These are phyloP conservation scores for Pseudonaja textilis DNA, from an alignment of 2,113 vertebrate genomes.

Conservation along the genomic window DNA sequence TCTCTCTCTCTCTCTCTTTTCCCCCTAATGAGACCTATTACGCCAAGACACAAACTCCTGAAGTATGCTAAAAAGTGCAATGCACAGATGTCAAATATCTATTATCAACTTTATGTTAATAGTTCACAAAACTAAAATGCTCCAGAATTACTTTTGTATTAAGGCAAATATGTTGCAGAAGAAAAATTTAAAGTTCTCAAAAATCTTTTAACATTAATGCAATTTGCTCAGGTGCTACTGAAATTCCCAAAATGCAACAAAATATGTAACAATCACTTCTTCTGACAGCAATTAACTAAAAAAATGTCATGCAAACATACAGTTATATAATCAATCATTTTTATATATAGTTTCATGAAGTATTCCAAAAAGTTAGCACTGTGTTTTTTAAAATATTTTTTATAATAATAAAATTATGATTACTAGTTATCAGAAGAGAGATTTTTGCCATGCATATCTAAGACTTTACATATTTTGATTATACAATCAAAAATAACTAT, in stretches of 20 bases:
- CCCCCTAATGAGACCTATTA: slow-evolving; percentile 75
- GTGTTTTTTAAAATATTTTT: neutral
- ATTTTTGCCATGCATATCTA: neutral
- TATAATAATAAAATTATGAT: slow-evolving; percentile 4
- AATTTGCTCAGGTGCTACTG: neutral
- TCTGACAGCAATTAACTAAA: neutral
- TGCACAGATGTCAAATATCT: slow-evolving; percentile 71
- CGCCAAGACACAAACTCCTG: slow-evolving; percentile 69
- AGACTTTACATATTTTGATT: neutral
- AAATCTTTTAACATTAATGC: slow-evolving; percentile 42
- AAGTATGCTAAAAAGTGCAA: slow-evolving; percentile 75
- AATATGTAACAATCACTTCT: neutral
- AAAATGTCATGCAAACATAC: neutral
- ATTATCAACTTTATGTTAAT: slow-evolving; percentile 70
- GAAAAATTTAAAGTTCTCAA: slow-evolving; percentile 55
- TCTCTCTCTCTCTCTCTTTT: slow-evolving; percentile 61
- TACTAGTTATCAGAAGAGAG: neutral
- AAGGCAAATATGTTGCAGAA: slow-evolving; percentile 47
- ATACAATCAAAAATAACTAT: slow-evolving; percentile 28
- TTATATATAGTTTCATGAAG: neutral
- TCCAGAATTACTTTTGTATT: slow-evolving; percentile 46
- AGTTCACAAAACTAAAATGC: slow-evolving; percentile 44
- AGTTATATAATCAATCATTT: neutral
- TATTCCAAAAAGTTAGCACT: fast-evolving
- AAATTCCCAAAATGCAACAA: slow-evolving; percentile 32